phyloP scores from a whole-genome alignment of 2,113 vertebrate species.

The Charina bottae region DNA sequence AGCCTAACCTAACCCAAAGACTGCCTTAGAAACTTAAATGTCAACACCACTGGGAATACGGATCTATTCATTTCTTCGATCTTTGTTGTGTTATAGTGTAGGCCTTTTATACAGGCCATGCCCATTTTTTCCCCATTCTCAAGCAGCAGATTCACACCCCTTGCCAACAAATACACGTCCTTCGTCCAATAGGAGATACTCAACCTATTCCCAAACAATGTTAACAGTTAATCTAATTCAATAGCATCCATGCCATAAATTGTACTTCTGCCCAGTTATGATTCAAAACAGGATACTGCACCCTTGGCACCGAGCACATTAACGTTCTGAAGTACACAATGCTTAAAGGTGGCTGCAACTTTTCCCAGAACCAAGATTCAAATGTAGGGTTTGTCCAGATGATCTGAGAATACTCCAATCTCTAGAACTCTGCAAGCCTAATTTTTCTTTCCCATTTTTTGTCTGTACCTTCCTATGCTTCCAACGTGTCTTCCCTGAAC shows the following conservation, averaged over 20 bases:
- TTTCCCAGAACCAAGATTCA: not conserved
- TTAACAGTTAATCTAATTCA: constrained; percentile 20
- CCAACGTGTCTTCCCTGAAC: not conserved
- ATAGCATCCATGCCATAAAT: not conserved
- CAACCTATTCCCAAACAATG: constrained; percentile 8
- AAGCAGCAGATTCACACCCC: not conserved
- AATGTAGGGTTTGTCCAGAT: not conserved
- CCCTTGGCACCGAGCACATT: not conserved
- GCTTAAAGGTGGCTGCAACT: not conserved
- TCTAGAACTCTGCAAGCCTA: not conserved
- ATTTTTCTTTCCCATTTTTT: not conserved
- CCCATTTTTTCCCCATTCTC: not conserved
- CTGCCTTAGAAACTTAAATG: not conserved
- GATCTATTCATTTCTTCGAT: not conserved
- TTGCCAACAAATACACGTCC: not conserved
- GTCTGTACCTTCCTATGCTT: not conserved
- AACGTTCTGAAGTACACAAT: constrained; percentile 22
- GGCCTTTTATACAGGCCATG: not conserved
- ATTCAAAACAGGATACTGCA: constrained; percentile 32
- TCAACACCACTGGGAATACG: not conserved
- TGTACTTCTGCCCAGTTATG: constrained; percentile 17
- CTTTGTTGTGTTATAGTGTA: not conserved
- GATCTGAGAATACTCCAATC: not conserved
- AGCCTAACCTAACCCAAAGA: constrained; percentile 2
- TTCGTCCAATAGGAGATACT: constrained; percentile 8